Evolutionary conservation across 2,888 invertebrate species (phyloP).

Genomic region (Busseola fusca): DNA sequence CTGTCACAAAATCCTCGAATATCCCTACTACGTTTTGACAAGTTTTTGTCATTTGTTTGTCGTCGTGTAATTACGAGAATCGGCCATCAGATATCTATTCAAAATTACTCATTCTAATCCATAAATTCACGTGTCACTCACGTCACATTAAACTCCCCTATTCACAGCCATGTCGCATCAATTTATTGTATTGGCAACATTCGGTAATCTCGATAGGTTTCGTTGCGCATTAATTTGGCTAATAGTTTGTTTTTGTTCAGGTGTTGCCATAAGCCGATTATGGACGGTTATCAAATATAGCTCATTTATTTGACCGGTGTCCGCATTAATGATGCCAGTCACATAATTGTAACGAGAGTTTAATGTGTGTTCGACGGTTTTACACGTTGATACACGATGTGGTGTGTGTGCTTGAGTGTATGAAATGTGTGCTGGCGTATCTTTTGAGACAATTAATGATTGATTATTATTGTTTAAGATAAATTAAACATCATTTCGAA

Average conservation of each 20-base stretch:
- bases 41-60: too few relatives aligned
- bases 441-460: slow-evolving; percentile 8
- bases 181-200: slow-evolving; percentile 48
- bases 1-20: too few relatives aligned
- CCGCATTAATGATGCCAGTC: slow-evolving; percentile 47
- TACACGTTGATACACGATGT: slow-evolving; percentile 11
- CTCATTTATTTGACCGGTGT: slow-evolving; percentile 51
- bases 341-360: slow-evolving; percentile 42
- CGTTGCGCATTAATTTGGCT: slow-evolving; percentile 52
- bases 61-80: too few relatives aligned
- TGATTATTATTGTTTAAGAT: background rate
- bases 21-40: too few relatives aligned
- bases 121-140: background rate
- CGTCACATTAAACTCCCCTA: slow-evolving; percentile 1
- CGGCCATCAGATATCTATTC: background rate
- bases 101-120: background rate
- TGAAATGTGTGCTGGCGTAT: background rate
- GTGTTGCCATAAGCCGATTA: slow-evolving; percentile 62
- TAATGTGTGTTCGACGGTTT: slow-evolving; percentile 44
- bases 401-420: background rate
- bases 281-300: slow-evolving; percentile 54
- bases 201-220: slow-evolving; percentile 44
- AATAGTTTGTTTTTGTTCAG: slow-evolving; percentile 62
- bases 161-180: slow-evolving; percentile 27
- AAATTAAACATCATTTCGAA: background rate